Percentiles rank a stretch among this genome's conserved stretches.
phyloP scores from a whole-genome alignment of 2,888 invertebrate genomes.

The Leptinotarsa haldemani region DNA sequence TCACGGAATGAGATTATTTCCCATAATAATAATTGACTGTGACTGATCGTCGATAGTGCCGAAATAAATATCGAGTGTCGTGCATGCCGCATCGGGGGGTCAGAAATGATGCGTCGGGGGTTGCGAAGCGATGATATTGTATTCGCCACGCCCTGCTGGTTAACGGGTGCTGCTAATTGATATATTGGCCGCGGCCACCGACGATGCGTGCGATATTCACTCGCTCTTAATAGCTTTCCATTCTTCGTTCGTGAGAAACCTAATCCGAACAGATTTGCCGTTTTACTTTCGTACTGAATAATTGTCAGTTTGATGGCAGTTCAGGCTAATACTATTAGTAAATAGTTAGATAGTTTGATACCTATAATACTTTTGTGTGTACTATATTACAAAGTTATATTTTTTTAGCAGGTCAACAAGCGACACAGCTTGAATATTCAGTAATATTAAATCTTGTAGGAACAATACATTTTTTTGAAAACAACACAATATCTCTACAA shows the following conservation, averaged over 20 bases:
- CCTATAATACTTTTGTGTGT: too few species aligned
- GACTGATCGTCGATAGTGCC: constrained; percentile 47
- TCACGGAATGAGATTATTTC: constrained; percentile 10
- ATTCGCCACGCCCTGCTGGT: constrained; percentile 62
- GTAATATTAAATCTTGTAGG: too few species aligned
- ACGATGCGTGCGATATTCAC: constrained; percentile 51
- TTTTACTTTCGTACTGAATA: not conserved
- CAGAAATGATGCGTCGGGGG: constrained; percentile 32
- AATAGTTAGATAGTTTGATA: too few species aligned
- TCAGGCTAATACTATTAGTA: too few species aligned
- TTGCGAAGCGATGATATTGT: constrained; percentile 49
- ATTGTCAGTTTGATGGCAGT: not conserved
- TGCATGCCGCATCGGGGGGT: constrained; percentile 11
- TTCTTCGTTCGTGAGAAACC: constrained; percentile 50
- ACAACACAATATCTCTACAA: too few species aligned
- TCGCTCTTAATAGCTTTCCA: constrained; percentile 40
- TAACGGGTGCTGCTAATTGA: constrained; percentile 65
- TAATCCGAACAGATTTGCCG: constrained; percentile 46
- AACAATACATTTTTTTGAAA: too few species aligned
- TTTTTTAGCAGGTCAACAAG: too few species aligned
- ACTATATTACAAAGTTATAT: too few species aligned
- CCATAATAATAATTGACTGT: constrained; percentile 45
- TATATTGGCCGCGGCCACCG: constrained; percentile 60
- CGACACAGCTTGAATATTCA: too few species aligned
- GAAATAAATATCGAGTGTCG: constrained; percentile 52